Base-by-base conservation (phyloP, 92 coral and sea anemone species). In the Porites evermanni region DNA sequence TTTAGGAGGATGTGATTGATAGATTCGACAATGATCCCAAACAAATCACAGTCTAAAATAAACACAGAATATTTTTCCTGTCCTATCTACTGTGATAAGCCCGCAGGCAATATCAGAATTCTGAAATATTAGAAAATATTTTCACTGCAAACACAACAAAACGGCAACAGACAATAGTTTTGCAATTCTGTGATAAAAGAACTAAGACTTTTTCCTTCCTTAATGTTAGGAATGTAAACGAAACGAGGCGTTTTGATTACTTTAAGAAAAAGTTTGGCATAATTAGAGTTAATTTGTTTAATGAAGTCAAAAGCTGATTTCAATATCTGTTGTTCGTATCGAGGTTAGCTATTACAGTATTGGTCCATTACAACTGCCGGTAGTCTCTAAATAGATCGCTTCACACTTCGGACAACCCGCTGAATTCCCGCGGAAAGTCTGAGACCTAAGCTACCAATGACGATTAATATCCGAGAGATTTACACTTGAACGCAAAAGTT, bases 281-380 rank as follows among this genome's bases (percentile, higher is more conserved):
- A 80, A 80, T 80, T 80, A 80, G 75, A 24, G 58, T 71, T 52
- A 70, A 82, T 82, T 82, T 82, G 86, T 82, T 71, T 82, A 58
- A 70, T 56, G 77, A 68, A 71, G 86, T 82, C 70, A 71, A 82
- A 82, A 61, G 65, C 69, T 60, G 19, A 56, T 70, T 63, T 71
- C 72, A n/a, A 24, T 82, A 82, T 71, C 78, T 67, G 51, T 72
- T n/a, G 78, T 72, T 56, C 44, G 7, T 80, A 26, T 19, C 60
- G 54, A 38, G 59, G 78, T 68, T 44, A 58, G 29, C 18, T n/a
- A 29, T 70, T 58, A 72, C 72, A 70, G 61, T 47, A 38, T 71
- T 38, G 16, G 61, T 58, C 44, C 59, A 58, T 81, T 8, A 18
- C 20, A 24, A 54, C 10, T 17, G 77, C 24, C 20, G 32, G 67